A percentile compares a stretch with the other conserved stretches of the same genome.
phyloP scores from a whole-genome alignment of 2,888 invertebrate genomes.

The Tinea pellionella region DNA sequence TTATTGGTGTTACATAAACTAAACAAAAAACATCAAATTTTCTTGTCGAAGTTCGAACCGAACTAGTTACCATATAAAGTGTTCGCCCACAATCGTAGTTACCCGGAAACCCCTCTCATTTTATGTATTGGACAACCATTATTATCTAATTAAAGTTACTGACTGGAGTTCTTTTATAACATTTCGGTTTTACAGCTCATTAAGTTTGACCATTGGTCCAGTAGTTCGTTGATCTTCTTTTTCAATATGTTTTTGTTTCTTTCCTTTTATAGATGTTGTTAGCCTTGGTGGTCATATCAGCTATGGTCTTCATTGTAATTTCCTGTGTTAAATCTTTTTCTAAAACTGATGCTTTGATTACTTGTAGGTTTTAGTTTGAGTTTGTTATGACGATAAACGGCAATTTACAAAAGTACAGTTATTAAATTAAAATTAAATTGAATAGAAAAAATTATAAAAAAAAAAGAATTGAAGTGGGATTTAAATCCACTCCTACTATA shows the following conservation, averaged over 20 bases:
- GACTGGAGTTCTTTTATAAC: neutral
- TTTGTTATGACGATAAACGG: no score
- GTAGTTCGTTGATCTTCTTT: neutral
- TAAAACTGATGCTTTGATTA: no score
- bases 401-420: no score
- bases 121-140: neutral
- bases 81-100: conserved; percentile 32
- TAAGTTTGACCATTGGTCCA: conserved; percentile 6
- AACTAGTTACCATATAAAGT: conserved; percentile 49
- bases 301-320: neutral
- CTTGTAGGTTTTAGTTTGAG: no score
- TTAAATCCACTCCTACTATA: no score
- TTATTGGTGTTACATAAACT: neutral
- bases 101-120: neutral
- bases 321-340: neutral
- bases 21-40: neutral
- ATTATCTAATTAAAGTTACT: neutral
- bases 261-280: conserved; percentile 1
- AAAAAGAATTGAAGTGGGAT: no score
- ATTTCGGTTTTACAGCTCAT: conserved; percentile 3
- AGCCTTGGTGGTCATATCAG: conserved; percentile 3
- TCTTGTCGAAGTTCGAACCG: neutral
- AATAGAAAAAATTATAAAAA: no score
- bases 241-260: neutral
- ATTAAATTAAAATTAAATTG: no score